phyloP scores from a whole-genome alignment of 1,140 invertebrate genomes.

The Manduca sexta region DNA sequence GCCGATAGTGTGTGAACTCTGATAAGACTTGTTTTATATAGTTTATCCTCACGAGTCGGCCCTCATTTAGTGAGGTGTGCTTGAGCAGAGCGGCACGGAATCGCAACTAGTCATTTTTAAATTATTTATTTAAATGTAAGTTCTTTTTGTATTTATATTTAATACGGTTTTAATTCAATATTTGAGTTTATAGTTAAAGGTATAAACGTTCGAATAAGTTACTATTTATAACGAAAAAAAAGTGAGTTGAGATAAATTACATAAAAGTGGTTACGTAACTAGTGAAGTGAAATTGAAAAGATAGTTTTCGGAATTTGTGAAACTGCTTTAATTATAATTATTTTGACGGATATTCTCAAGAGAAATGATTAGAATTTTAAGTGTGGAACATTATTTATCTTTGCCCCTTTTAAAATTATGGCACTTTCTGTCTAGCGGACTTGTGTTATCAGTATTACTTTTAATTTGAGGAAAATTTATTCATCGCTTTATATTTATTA shows the following conservation, averaged over 20 bases:
- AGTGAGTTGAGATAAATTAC: slow-evolving; percentile 6
- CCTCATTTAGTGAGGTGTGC: slow-evolving; percentile 59
- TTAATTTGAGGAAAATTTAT: too few relatives aligned
- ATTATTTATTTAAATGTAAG: slow-evolving; percentile 56
- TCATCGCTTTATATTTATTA: slow-evolving; percentile 7
- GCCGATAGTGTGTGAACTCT: slow-evolving; percentile 52
- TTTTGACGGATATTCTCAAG: not conserved
- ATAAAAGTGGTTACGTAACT: slow-evolving; percentile 18
- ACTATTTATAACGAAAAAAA: not conserved
- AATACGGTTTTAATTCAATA: slow-evolving; percentile 10
- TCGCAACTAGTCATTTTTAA: slow-evolving; percentile 43
- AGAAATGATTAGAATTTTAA: not conserved
- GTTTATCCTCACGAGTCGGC: slow-evolving; percentile 43
- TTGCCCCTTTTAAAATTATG: too few relatives aligned
- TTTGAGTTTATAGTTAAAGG: not conserved
- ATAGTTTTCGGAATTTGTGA: slow-evolving; percentile 1
- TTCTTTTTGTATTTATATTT: slow-evolving; percentile 26
- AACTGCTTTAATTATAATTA: slow-evolving; percentile 2
- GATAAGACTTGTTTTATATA: slow-evolving; percentile 68
- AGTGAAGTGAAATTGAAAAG: slow-evolving; percentile 16
- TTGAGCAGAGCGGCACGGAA: slow-evolving; percentile 44
- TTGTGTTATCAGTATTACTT: not conserved
- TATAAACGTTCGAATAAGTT: not conserved
- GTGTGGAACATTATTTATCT: not conserved
- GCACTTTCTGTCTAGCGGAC: not conserved